Conservation (phyloP, 2,888 invertebrate genomes). For the Liodrosophila aerea region DNA sequence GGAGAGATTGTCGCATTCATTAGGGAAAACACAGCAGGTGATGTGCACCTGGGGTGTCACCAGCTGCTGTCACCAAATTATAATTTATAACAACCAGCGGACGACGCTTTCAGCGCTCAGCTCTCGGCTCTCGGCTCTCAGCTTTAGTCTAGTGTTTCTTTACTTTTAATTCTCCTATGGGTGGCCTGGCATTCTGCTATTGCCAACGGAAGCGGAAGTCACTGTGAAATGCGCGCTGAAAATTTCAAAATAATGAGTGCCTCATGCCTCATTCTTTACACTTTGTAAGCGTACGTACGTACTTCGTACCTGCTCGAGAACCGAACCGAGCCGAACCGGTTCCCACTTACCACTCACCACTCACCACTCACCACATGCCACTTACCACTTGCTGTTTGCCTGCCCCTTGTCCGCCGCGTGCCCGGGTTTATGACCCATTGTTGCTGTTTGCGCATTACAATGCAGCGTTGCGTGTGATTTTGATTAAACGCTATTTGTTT, state of each 20-base stretch:
- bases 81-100: constrained; percentile 70
- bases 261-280: constrained; percentile 20
- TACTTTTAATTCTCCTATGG: constrained; percentile 69
- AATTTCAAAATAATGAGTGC: constrained; percentile 80
- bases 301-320: not conserved
- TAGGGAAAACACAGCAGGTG: constrained; percentile 75
- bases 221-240: constrained; percentile 79
- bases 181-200: constrained; percentile 27
- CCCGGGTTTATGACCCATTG: constrained; percentile 52
- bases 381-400: constrained; percentile 8
- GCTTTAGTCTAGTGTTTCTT: constrained; percentile 50
- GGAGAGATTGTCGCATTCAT: constrained; percentile 64
- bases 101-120: too few species aligned
- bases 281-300: not conserved
- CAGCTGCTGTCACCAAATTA: constrained; percentile 60
- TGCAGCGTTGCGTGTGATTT: constrained; percentile 73
- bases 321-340: not conserved
- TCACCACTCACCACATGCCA: not conserved
- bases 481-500: constrained; percentile 66
- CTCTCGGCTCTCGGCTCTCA: too few species aligned
- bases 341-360: constrained; percentile 6
- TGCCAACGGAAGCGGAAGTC: constrained; percentile 73
- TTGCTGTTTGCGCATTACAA: constrained; percentile 58
- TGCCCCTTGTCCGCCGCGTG: constrained; percentile 37
- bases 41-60: constrained; percentile 59